phyloP scores from a whole-genome alignment of 1,140 invertebrate species.

The Bombus breviceps region DNA sequence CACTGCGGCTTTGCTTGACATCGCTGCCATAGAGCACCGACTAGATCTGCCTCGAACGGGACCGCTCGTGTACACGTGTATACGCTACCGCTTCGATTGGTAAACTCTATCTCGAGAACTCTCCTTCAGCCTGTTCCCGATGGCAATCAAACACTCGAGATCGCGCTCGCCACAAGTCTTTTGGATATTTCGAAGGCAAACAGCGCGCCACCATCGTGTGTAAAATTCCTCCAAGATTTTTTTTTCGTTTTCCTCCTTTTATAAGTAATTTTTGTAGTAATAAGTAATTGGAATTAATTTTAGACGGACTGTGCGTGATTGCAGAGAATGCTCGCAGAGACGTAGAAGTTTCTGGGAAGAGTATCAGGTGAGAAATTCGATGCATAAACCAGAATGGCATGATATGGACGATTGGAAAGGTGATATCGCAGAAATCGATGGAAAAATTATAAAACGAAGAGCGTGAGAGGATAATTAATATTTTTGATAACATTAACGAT shows the following conservation, averaged over 20 bases:
- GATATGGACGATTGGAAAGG: no score
- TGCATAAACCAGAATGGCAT: no score
- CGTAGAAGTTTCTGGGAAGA: no score
- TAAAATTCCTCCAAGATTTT: no score
- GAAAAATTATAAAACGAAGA: no score
- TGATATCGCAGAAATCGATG: no score
- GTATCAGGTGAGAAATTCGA: no score
- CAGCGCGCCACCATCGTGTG: background rate
- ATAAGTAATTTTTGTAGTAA: background rate
- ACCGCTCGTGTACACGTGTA: slow-evolving; percentile 33
- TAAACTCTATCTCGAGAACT: slow-evolving; percentile 46
- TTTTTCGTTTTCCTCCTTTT: background rate
- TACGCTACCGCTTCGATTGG: slow-evolving; percentile 42
- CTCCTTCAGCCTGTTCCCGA: slow-evolving; percentile 60
- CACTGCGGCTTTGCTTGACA: slow-evolving; percentile 59
- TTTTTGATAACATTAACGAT: no score
- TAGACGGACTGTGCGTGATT: no score
- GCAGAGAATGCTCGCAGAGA: no score
- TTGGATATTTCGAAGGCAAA: slow-evolving; percentile 49
- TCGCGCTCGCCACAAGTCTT: slow-evolving; percentile 23
- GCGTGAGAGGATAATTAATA: no score
- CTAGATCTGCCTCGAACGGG: slow-evolving; percentile 29
- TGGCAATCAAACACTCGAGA: slow-evolving; percentile 71
- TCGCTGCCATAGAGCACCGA: slow-evolving; percentile 44
- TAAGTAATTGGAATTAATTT: background rate